A percentile compares a stretch with the other conserved stretches of the same genome.
phyloP scores from a whole-genome alignment of 2,113 vertebrate species.

The Brienomyrus brachyistius region DNA sequence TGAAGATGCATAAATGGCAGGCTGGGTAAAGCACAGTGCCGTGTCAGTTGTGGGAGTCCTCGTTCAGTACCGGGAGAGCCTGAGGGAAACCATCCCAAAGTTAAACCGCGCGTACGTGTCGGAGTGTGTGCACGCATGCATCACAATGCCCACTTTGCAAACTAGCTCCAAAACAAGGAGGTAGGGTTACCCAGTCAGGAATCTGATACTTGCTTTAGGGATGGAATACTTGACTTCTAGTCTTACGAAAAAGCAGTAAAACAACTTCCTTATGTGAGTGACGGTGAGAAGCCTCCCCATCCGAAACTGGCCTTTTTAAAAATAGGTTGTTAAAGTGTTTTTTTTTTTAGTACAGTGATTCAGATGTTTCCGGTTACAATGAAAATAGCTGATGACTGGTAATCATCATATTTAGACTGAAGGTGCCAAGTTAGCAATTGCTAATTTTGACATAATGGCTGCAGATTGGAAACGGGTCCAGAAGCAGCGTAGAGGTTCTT shows the following conservation, averaged over 20 bases:
- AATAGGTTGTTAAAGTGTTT: not conserved
- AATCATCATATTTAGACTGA: not conserved
- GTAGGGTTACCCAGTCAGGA: not conserved
- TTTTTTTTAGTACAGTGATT: not conserved
- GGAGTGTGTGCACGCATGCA: not conserved
- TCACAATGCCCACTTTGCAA: not conserved
- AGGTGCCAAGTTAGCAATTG: not conserved
- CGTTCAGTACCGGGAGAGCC: not conserved
- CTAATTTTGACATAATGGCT: not conserved
- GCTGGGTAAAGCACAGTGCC: not conserved
- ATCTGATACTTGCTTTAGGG: not conserved
- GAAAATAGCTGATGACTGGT: not conserved
- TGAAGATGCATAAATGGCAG: not conserved
- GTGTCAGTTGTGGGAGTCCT: not conserved
- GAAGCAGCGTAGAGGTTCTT: not conserved
- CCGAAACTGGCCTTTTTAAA: not conserved
- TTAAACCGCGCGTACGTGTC: not conserved
- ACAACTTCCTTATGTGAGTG: not conserved
- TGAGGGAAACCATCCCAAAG: not conserved
- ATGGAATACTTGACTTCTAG: not conserved
- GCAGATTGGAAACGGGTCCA: not conserved
- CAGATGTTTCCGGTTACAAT: not conserved
- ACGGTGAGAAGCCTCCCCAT: not conserved
- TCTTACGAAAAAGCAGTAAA: not conserved
- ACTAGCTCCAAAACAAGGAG: not conserved